Evolutionary conservation across 1,140 invertebrate species (phyloP).

Genomic region (Aphis gossypii): DNA sequence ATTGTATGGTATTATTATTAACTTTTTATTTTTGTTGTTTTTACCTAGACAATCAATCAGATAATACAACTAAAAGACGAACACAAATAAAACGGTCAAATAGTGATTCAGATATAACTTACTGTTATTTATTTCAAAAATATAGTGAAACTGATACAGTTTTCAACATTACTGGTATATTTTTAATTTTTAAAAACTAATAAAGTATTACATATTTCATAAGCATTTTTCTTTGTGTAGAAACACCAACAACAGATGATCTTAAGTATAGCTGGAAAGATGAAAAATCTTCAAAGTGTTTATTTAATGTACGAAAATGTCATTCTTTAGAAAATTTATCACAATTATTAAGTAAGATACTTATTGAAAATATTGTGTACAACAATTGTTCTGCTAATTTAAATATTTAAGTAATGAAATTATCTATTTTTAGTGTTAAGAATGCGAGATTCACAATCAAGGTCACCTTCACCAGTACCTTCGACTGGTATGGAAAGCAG

Average conservation of each 20-base stretch:
- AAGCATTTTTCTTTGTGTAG: neutral
- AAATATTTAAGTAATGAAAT: neutral
- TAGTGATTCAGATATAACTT: conserved; percentile 42
- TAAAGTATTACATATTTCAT: neutral
- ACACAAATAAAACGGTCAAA: conserved; percentile 23
- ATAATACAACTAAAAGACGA: conserved; percentile 31
- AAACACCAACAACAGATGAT: conserved; percentile 47
- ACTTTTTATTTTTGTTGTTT: neutral
- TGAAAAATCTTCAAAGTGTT: conserved; percentile 32
- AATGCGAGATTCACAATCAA: conserved; percentile 59
- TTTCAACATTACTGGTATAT: conserved; percentile 40
- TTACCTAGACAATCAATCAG: conserved; percentile 18
- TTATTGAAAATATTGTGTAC: neutral
- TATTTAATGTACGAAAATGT: conserved; percentile 46
- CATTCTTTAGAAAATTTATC: conserved; percentile 54
- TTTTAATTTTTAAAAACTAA: neutral
- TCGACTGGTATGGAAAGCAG: conserved; percentile 88
- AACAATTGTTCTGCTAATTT: neutral
- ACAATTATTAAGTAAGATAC: conserved; percentile 39
- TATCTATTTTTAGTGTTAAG: neutral
- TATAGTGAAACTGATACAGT: conserved; percentile 39
- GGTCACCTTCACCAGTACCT: conserved; percentile 86
- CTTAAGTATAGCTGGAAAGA: conserved; percentile 39
- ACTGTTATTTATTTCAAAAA: conserved; percentile 36
- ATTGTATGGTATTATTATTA: neutral